Base-by-base conservation (phyloP, 1,140 invertebrate genomes). In the Dendroctonus ponderosae region DNA sequence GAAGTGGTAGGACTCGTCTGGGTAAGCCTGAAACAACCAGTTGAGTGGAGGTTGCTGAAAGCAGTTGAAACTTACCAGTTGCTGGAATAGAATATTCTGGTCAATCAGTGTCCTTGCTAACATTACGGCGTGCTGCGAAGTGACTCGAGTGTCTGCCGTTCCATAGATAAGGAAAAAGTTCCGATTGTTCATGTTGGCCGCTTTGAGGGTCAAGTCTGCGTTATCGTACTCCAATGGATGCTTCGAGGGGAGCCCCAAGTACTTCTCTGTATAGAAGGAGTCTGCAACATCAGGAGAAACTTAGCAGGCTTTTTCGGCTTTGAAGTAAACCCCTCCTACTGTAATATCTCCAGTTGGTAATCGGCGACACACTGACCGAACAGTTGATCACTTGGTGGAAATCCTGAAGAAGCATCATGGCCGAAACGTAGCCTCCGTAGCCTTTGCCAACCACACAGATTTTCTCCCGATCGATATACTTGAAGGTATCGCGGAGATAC, bases 201-300 rank as follows among this genome's bases (percentile, higher is more conserved):
- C 89, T 70, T 86, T 83, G 70, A 86, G 81, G 46, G 86, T 89
- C 65, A 93, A 82, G 75, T 92, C 91, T 26, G 86, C 83, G 46
- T 86, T 85, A 75, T 90, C 88, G 75, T 92, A 88, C 5, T 86
- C 87, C 12, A 86, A 79, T 68, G 84, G 82, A 76, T 91, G 86
- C 48, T 82, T 80, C 43, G 84, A 85, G 0, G 89, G 85, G 5
- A 84, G 81, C 0, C 88, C 89, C 82, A 93, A 87, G 78, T 92
- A 93, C 50, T 90, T 83, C 79, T 96, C 93, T 60, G 92, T 90
- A 79, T 91, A 94, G 72, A 86, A 90, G 14, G 92, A 90, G 78
- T 92, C 91, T 94, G 74, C 7, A 66, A 52, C 5, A 53, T 46
- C 9, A 46, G 4, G 4, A 46, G 4, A 14, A 11, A 11, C 9